Percentiles rank a stretch among this genome's conserved stretches.
These are phyloP conservation scores for Sminthurinus aureus DNA, from an alignment of 2,888 invertebrate species.

Conservation along the genomic window DNA sequence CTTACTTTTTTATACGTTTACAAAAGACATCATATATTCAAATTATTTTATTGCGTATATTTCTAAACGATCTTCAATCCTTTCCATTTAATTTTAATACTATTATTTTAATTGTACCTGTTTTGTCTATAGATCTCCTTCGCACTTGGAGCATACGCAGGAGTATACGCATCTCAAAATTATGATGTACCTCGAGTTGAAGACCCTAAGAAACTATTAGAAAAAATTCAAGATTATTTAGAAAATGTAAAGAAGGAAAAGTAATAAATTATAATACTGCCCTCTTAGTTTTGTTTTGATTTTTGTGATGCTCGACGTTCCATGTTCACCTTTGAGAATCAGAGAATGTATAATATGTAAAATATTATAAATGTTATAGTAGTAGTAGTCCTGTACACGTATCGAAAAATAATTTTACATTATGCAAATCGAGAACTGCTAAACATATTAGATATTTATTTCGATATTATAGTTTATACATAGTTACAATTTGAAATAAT, in stretches of 20 bases:
- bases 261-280: not conserved
- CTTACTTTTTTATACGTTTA: no score
- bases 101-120: not conserved
- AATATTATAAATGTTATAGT: not conserved
- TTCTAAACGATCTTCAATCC: not conserved
- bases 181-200: constrained; percentile 77
- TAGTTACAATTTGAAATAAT: no score
- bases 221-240: constrained; percentile 74
- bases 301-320: no score
- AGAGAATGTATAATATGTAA: no score
- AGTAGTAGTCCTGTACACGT: not conserved
- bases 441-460: no score
- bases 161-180: constrained; percentile 1
- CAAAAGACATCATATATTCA: no score
- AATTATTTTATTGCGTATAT: not conserved
- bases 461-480: no score
- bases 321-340: not conserved
- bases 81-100: no score
- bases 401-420: no score
- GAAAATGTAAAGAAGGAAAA: constrained; percentile 62
- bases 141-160: not conserved
- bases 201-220: constrained; percentile 77
- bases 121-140: not conserved
- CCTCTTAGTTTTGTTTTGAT: not conserved
- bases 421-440: no score